Base-by-base conservation (phyloP, 2,888 invertebrate species). In the Nasonia oneida region DNA sequence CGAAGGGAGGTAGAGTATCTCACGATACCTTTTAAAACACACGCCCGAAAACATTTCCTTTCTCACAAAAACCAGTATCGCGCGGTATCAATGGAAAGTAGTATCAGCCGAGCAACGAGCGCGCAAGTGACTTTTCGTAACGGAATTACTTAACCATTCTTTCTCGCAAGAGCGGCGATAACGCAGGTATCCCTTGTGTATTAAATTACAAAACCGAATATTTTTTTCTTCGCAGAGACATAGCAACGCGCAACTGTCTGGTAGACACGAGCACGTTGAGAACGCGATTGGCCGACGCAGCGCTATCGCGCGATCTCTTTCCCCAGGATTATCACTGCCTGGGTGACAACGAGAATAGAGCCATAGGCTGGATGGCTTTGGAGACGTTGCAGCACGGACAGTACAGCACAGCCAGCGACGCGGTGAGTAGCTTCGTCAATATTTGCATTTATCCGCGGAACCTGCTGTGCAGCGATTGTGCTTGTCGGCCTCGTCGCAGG, bases 311-410 rank as follows among this genome's bases (percentile, higher is more conserved):
- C 83, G 99, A 99, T 93, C 94, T 99, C 87, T 99, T 98, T 94
- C 97, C 98, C 23, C 96, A 96, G 88, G 99, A 99, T 94, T 99
- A 99, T 94, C 97, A 98, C 93, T 98, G 98, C 93, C 95, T 98
- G 87, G 98, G 97, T 2, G 98, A 98, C 94, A 98, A 98, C 92
- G 98, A 98, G 93, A 98, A 98, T 93, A 95, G 98, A 85, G 98
- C 99, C 1, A 96, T 99, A 88, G 98, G 98, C 94, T 99, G 98
- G 98, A 95, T 98, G 95, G 97, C 98, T 0, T 95, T 98, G 67
- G 99, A 99, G 94, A 96, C 97, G 53, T 94, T 98, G 86, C 95
- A 97, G 83, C 96, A 97, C 91, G 96, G 96, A 90, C 96, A 97
- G 91, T 98, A 97, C 93, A 96, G 97, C 86, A 96, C 96, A 77